Percentiles rank a stretch among this genome's conserved stretches.
Evolutionary conservation across 2,888 invertebrate genomes (phyloP).

Genomic region (Melinaea menophilus): DNA sequence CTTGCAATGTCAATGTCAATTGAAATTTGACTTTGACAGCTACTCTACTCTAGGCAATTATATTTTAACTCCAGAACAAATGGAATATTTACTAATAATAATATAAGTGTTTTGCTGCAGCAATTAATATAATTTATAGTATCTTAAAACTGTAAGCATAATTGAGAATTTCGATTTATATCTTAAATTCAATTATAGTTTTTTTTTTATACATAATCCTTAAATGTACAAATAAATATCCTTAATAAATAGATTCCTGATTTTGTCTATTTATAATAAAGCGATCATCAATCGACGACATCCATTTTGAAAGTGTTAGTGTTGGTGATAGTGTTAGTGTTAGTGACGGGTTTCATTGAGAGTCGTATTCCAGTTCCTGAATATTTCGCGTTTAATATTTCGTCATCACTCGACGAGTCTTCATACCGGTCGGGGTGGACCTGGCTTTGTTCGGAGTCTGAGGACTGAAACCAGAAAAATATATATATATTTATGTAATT

Average conservation of each 20-base stretch:
- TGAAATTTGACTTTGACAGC: background rate
- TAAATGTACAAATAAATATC: too few species aligned
- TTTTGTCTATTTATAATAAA: conserved; percentile 10
- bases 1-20: background rate
- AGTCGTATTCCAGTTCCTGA: conserved; percentile 54
- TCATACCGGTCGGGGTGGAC: conserved; percentile 57
- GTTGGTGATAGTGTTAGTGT: conserved; percentile 42
- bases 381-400: conserved; percentile 58
- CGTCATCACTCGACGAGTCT: conserved; percentile 68
- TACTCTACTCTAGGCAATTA: background rate
- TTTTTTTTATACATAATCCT: too few species aligned
- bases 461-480: conserved; percentile 47
- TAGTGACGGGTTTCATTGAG: conserved; percentile 65
- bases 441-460: conserved; percentile 60
- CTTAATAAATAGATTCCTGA: background rate
- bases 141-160: conserved; percentile 1
- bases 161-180: background rate
- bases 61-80: background rate
- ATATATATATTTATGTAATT: too few species aligned
- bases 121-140: background rate
- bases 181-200: background rate
- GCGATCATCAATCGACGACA: conserved; percentile 58
- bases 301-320: conserved; percentile 64
- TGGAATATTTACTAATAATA: background rate
- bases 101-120: background rate